Conservation (phyloP, 2,113 vertebrate genomes). For the Mastomys natalensis region DNA sequence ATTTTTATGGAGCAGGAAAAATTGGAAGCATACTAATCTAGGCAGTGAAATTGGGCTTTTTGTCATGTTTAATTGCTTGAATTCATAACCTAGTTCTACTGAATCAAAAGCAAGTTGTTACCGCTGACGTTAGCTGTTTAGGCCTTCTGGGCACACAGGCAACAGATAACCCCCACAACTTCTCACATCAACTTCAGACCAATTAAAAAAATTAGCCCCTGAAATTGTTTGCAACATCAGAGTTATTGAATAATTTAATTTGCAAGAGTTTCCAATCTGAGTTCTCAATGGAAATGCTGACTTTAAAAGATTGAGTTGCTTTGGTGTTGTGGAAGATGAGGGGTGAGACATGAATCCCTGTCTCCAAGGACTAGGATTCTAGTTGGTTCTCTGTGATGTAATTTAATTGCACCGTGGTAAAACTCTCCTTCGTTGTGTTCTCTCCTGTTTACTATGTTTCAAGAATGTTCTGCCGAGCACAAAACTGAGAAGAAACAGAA, state of each 20-base stretch:
- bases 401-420: background rate
- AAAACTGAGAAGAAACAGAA: background rate
- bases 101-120: conserved; percentile 75
- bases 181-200: conserved; percentile 43
- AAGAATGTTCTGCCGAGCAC: background rate
- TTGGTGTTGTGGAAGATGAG: fast-evolving
- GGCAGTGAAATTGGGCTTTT: conserved; percentile 83
- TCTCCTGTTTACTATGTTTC: background rate
- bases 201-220: background rate
- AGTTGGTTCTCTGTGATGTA: background rate
- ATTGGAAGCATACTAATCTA: conserved; percentile 76
- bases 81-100: conserved; percentile 85
- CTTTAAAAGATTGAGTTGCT: background rate
- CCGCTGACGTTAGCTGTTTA: conserved; percentile 80
- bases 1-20: conserved; percentile 77
- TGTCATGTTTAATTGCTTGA: conserved; percentile 87
- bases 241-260: conserved; percentile 32
- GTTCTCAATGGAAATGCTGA: background rate
- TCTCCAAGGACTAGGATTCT: background rate
- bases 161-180: background rate
- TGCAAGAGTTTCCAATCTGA: background rate
- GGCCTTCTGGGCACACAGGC: conserved; percentile 4
- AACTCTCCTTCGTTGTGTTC: background rate
- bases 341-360: background rate
- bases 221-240: background rate